Evolutionary conservation across 92 coral and sea anemone species (phyloP), one percentile per base, ranked within the genome.

Genomic region (Montipora capitata): DNA sequence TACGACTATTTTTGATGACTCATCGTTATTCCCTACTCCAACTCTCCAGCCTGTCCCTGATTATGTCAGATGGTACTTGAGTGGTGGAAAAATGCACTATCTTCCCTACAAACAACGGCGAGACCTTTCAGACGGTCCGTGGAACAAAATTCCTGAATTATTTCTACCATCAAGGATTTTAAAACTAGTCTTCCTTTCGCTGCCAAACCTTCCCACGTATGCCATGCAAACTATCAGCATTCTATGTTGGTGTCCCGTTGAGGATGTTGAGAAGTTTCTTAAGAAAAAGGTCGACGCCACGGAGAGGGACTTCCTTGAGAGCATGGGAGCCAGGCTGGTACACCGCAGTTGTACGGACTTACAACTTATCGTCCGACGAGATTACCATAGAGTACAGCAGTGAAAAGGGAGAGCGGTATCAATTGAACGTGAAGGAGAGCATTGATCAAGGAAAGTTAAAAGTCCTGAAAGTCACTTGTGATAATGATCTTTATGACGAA

Each of bases 241-340:
- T 3, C 75, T 69, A 40, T 39, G 51, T 69, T 69, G 75, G 75
- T 69, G 75, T 18, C 75, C 75, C 18, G 7, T 69, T 39, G 75
- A 69, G 49, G 75, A 39, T 11, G 49, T 69, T 18, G 42, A 67
- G 72, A 67, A 67, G 42, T 67, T 40, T 10, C 51, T 69, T 39
- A 39, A 18, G 51, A 69, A 41, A 69, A 69, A 69, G 49, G 16
- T 52, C 3, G 75, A 69, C 51, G 75, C 40, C 3, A 42, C 13
- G 75, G 75, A 69, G 51, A 40, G 13, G 51, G 51, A 69, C 51
- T 2, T 39, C 75, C 75, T 39, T 40, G 75, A 69, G 64, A 15
- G 74, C 70, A n/a, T 87, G 91, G 87, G 71, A 66, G 40, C 91
- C 91, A 9, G 87, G 91, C 14, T 79, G 87, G 91, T 79, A 87